Conservation (phyloP, 2,888 invertebrate species). For the Drosophila sordidula region DNA sequence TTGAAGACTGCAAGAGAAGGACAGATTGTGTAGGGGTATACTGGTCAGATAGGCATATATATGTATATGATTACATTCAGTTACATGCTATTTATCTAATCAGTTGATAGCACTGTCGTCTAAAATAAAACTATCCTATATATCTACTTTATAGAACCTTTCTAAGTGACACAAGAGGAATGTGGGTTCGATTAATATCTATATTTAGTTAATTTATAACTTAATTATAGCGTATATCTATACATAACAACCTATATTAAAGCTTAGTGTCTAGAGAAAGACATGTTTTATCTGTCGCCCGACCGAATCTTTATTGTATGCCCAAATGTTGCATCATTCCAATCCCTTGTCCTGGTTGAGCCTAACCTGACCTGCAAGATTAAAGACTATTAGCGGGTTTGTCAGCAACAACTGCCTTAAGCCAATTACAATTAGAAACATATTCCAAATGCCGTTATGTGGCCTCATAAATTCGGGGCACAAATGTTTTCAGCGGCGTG, state of each 20-base stretch:
- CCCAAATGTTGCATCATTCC: neutral
- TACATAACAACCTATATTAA: neutral
- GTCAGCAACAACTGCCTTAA: neutral
- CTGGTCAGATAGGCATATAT: neutral
- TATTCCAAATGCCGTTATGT: neutral
- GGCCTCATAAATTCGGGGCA: constrained; percentile 39
- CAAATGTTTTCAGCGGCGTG: constrained; percentile 60
- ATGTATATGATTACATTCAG: no score
- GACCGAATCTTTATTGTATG: constrained; percentile 28
- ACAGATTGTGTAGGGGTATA: neutral
- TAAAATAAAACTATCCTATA: no score
- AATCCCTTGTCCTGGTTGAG: no score
- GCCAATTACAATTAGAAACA: neutral
- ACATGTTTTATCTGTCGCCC: neutral
- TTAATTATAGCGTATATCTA: no score
- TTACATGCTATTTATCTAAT: no score
- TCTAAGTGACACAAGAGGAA: no score
- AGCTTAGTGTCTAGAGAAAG: constrained; percentile 12
- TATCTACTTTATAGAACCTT: no score
- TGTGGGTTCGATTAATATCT: no score
- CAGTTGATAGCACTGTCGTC: no score
- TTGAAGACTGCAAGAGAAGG: constrained; percentile 26
- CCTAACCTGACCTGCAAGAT: neutral
- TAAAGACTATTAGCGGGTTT: neutral
- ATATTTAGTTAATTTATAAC: no score